Evolutionary conservation across 2,113 vertebrate species (phyloP), one percentile per base, ranked within the genome.

Genomic region (Pelusios castaneus): DNA sequence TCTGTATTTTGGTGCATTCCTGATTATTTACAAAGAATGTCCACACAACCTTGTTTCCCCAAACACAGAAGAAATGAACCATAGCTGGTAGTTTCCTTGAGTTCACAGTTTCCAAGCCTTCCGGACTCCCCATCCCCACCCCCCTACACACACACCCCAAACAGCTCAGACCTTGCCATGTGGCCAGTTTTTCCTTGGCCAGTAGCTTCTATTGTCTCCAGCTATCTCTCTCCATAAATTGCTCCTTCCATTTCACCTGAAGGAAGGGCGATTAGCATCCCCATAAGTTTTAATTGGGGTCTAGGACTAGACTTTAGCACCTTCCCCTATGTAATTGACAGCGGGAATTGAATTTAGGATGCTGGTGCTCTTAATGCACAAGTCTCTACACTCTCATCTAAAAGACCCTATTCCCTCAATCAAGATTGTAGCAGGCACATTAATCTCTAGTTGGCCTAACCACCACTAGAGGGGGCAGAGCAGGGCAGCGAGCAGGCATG

Each of bases 161-260:
- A n/a, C 31, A 63, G 60, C 31, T n/a, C 60, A 60, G 29, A 60
- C 12, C 1, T 60, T 29, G 27, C 56, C 56, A 60, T 60, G 56
- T 60, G 27, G 29, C 56, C 56, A 63, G 16, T 91, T 91, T 29
- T 25, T 10, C 76, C 14, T 1, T 41, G 11, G 24, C 78, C 54
- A 45, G 56, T 8, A 45, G 24, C 3, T 89, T 1, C n/a, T 58
- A 45, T 63, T 45, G 56, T 3, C 56, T 89, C 24, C 76, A 84
- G 45, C 12, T 91, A 5, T 19, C 24, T 45, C 73, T 63, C 31
- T 34, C 19, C 6, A 63, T 63, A 63, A 60, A 51, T 3, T 2
- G 0, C 2, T 10, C 0, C 13, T 0, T 6, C 1, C n/a, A 2
- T n/a, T 2, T 19, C 3, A 2, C 1, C 1, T 91, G 3, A 0